Percentiles rank a stretch among this genome's conserved stretches.
Evolutionary conservation across 2,113 vertebrate species (phyloP).

Genomic region (Dasyprocta punctata): DNA sequence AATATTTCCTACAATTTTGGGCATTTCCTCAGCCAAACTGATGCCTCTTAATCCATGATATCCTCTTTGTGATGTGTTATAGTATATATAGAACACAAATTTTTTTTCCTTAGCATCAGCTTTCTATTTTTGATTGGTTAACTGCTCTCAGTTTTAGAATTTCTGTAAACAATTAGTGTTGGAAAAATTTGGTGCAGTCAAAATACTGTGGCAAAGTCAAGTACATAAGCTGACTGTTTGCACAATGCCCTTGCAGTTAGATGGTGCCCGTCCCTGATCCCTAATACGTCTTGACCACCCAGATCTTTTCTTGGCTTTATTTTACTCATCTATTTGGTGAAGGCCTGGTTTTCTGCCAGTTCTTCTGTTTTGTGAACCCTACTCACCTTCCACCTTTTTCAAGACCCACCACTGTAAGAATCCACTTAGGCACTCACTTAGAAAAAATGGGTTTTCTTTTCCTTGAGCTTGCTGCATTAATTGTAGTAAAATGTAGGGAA

Average conservation of each 20-base stretch:
- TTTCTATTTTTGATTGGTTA: conserved; percentile 49
- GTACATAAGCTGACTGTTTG: neutral
- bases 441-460: neutral
- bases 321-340: neutral
- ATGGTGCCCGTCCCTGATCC: too few species aligned
- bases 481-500: neutral
- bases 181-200: neutral
- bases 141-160: conserved; percentile 47
- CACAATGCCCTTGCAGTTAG: neutral
- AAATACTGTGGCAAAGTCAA: neutral
- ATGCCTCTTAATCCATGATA: conserved; percentile 22
- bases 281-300: neutral
- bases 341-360: neutral
- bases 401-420: neutral
- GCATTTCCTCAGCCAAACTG: neutral
- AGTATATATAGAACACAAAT: conserved; percentile 32
- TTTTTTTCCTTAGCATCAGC: conserved; percentile 29
- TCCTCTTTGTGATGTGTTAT: neutral
- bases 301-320: neutral
- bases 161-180: conserved; percentile 30
- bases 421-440: neutral
- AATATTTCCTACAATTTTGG: neutral
- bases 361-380: neutral
- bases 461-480: neutral
- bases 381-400: neutral